Base-by-base conservation (phyloP, 2,797 vertebrate genomes). In the Gadopsis marmoratus region DNA sequence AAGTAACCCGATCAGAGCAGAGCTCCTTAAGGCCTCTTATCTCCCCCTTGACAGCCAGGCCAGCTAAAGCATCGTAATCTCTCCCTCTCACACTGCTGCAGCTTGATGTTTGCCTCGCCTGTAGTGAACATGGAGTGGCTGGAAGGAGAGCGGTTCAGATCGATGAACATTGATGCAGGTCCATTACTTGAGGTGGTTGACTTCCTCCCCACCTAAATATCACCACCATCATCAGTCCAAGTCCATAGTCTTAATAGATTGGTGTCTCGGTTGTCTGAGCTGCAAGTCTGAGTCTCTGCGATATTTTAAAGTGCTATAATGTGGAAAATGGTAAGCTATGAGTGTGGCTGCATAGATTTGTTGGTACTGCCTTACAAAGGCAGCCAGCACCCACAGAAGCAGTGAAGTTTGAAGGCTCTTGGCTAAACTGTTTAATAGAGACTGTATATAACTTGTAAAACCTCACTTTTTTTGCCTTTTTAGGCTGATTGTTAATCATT, bases 1-100 rank as follows among this genome's bases (percentile, higher is more conserved):
- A 86, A 90, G 82, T 79, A 80, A 92, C 88, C 89, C 76, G 85
- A 92, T 91, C 87, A 92, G 88, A 81, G 83, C 76, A 74, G 79
- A 91, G 84, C 88, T 89, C 82, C 79, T 87, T 94, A 86, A 90
- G 90, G 83, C 89, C 80, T 84, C 93, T 95, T 94, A 94, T 91
- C 93, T 93, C 72, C 74, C 8, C 61, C 83, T 84, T 62, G 47
- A 76, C 81, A 90, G 85, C 85, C 82, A 88, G 89, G 82, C 90
- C 84, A 64, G 84, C 81, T 81, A 78, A 89, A 72, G 91, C 80
- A 82, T 53, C 51, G 83, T 91, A 93, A 93, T 92, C 91, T 91
- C 86, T 73, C 53, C 80, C 71, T 63, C 87, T 81, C 86, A 82
- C 88, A 62, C 81, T 66, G 78, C 7, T 48, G 68, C 59, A 56